Evolutionary conservation across 2,113 vertebrate genomes (phyloP).

Genomic region (Tragelaphus buxtoni): DNA sequence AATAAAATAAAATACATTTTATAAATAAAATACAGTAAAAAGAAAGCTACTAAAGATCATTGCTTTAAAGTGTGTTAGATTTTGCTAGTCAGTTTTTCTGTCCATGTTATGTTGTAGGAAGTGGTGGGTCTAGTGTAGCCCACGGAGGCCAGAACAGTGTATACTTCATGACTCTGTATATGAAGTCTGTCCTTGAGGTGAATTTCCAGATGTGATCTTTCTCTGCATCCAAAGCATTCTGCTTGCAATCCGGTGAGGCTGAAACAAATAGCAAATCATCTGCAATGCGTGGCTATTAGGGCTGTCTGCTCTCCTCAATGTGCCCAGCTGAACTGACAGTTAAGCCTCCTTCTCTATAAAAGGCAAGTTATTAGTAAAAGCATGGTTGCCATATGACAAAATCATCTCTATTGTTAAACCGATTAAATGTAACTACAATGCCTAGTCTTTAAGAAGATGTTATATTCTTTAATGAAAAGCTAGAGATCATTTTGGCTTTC

Average conservation of each 20-base stretch:
- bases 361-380: slow-evolving; percentile 31
- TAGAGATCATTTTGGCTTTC: not conserved
- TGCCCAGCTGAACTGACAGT: not conserved
- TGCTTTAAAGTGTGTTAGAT: not conserved
- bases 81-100: not conserved
- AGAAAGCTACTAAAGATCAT: not conserved
- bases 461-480: not conserved
- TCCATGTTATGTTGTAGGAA: not conserved
- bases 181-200: not conserved
- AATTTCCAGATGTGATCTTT: not conserved
- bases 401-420: slow-evolving; percentile 40
- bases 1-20: not conserved
- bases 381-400: not conserved
- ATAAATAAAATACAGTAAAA: not conserved
- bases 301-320: not conserved
- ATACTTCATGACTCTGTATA: not conserved
- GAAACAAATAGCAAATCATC: not conserved
- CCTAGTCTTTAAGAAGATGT: not conserved
- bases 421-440: not conserved
- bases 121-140: not conserved
- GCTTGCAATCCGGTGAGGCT: not conserved
- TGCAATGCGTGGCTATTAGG: not conserved
- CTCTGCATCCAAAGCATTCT: not conserved
- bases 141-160: not conserved
- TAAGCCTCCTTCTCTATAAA: not conserved